Evolutionary conservation across 2,113 vertebrate species (phyloP).

Genomic region (Poecile atricapillus): DNA sequence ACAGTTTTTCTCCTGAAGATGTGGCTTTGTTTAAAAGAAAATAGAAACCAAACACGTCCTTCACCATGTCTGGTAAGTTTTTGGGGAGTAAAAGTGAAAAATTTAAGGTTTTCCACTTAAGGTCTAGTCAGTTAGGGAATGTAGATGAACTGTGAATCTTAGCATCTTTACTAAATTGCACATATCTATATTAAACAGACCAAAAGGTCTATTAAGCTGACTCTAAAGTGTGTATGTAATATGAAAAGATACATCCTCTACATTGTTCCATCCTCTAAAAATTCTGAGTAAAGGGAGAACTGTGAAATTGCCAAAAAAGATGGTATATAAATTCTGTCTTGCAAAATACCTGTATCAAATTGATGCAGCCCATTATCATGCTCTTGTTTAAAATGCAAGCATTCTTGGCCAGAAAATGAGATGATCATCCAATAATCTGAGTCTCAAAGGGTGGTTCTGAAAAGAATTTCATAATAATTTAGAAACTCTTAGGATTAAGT

Average conservation of each 20-base stretch:
- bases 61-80: neutral
- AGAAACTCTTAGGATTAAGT: neutral
- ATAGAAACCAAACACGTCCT: neutral
- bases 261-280: neutral
- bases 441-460: neutral
- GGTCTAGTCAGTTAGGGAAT: neutral
- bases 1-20: neutral
- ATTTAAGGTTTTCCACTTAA: neutral
- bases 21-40: constrained; percentile 5
- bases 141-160: neutral
- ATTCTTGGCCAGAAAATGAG: neutral
- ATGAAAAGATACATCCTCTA: neutral
- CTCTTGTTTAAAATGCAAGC: neutral
- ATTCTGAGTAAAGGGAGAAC: neutral
- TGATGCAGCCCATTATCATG: neutral
- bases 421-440: neutral
- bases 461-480: neutral
- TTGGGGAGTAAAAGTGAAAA: neutral
- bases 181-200: neutral
- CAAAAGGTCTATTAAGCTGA: neutral
- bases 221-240: neutral
- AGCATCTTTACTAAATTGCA: neutral
- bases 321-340: neutral
- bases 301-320: neutral
- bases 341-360: neutral